Base-by-base conservation (phyloP, 2,888 invertebrate genomes). In the Ditula angustiorana region DNA sequence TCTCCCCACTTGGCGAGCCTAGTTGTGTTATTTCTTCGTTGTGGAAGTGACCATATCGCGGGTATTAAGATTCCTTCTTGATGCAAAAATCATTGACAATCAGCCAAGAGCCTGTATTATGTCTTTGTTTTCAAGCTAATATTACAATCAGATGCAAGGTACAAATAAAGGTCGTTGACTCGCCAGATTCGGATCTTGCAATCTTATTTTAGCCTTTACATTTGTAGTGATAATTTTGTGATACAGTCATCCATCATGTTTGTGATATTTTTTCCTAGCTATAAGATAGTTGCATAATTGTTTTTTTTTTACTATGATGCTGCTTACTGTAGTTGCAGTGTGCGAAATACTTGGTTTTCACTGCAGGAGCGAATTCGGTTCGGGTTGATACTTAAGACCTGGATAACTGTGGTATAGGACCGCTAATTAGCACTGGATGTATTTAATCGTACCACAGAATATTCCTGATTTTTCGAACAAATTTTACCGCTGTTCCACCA, bases 61-160 rank as follows among this genome's bases (percentile, higher is more conserved):
- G 50, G 69, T 72, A 75, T 78, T 81, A 73, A 78, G 76, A 81
- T 82, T 81, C 79, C 74, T 79, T 74, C 74, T 75, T 77, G 77
- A 76, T 81, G 74, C 78, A 73, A 64, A 71, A 71, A 72, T 68
- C 77, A 81, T 86, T 86, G 86, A 85, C 76, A 74, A 72, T 70
- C 68, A 66, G 84, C 85, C 85, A 87, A 85, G 80, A 83, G 80
- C 78, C 74, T 72, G 65, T 50, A 37, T 35, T 55, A 53, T 49
- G 33, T 44, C 61, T 61, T 56, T 41, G 37, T 53, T 56, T 37
- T 58, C 44, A 59, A 55, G 41, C 63, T 67, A 67, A 62, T 59
- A 59, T 58, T 62, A 63, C 30, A 49, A 30, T 49, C 33, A 23
- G 21, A 47, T 53, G 55, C 65, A 68, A 68, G 61, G 57, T 62